phyloP scores from a whole-genome alignment of 1,140 invertebrate genomes.

The Acromyrmex heyeri region DNA sequence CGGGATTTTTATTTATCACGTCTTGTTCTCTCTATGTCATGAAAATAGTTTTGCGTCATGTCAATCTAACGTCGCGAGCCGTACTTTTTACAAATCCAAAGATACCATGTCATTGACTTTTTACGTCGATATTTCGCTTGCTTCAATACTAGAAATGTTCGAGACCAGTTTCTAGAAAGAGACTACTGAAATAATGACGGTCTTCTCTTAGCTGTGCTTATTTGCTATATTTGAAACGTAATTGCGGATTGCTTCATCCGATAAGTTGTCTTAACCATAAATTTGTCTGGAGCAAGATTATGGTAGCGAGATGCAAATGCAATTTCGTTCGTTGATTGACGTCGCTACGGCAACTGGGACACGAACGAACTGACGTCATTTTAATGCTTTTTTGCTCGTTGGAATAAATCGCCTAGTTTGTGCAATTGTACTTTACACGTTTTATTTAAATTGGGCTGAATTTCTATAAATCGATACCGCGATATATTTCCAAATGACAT shows the following conservation, averaged over 20 bases:
- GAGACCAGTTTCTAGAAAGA: background rate
- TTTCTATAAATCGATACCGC: constrained; percentile 15
- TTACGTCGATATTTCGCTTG: background rate
- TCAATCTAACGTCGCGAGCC: constrained; percentile 51
- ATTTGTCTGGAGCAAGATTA: constrained; percentile 51
- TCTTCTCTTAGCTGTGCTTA: constrained; percentile 1
- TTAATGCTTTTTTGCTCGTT: constrained; percentile 44
- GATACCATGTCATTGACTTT: background rate
- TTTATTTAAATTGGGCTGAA: constrained; percentile 22
- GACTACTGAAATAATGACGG: background rate
- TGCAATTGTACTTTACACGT: constrained; percentile 27
- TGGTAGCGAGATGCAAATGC: constrained; percentile 73
- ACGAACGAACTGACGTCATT: constrained; percentile 55
- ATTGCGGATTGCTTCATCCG: constrained; percentile 62
- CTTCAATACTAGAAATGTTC: background rate
- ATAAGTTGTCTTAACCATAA: constrained; percentile 67
- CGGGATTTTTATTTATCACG: constrained; percentile 46
- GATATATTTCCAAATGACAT: background rate
- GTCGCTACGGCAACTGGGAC: constrained; percentile 71
- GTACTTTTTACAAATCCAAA: background rate
- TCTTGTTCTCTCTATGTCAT: constrained; percentile 22
- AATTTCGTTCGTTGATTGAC: constrained; percentile 79
- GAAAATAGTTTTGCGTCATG: constrained; percentile 52
- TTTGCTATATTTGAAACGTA: constrained; percentile 25
- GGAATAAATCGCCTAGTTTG: constrained; percentile 19